Base-by-base conservation (phyloP, 2,888 invertebrate genomes). In the Helobdella robusta region DNA sequence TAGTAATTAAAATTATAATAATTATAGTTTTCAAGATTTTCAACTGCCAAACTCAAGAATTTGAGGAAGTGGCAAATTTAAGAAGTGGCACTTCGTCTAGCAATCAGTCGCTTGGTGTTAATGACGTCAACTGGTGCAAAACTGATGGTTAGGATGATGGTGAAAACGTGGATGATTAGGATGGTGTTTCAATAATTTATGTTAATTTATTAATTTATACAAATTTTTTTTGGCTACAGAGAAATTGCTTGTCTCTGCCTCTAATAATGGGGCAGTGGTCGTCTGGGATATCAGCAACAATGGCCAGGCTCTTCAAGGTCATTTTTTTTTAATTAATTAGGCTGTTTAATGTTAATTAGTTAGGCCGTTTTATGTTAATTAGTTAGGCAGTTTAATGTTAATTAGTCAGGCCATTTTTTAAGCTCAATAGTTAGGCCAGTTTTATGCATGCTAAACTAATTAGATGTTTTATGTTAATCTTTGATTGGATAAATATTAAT, bases 21-120 rank as follows among this genome's bases (percentile, higher is more conserved):
- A n/a, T n/a, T n/a, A n/a, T n/a, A 62, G 62, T 62, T 25, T 62
- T 62, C 62, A 62, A 62, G 20, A 62, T 62, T 32, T 62, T 62
- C 30, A 50, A 62, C 62, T 62, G 62, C 30, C 62, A 50, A 30
- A 46, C 48, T 28, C 62, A 62, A 44, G 30, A 30, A 8, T 62
- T 62, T 50, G 50, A 62, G 30, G 62, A 62, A n/a, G 62, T 62
- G 2, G 46, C 62, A 8, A 62, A 62, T 30, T 35, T 62, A 32
- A 44, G 62, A 4, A 62, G 46, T 32, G 44, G 48, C 30, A 62
- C 23, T 3, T 20, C 5, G 20, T 11, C 20, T 25, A 32, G 23
- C n/a, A 44, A 62, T 6, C 28, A 30, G n/a, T 35, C 48, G 30
- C 34, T 62, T 15, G 50, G 44, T 2, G 46, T 62, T 3, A 62